Evolutionary conservation across 2,888 invertebrate species (phyloP).

Genomic region (Venustoraphidia nigricollis): DNA sequence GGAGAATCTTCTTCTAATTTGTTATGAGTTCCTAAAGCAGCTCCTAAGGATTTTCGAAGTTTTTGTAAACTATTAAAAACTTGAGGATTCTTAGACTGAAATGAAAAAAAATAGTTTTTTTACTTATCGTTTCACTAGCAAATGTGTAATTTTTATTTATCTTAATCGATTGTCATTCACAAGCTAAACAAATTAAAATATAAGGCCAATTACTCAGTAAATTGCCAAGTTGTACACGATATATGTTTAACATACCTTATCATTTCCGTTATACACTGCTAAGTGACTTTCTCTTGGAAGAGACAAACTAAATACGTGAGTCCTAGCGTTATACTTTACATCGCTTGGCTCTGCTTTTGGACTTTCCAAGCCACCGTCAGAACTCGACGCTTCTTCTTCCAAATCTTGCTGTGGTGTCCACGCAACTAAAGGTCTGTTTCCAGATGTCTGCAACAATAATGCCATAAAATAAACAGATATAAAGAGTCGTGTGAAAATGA

Average conservation of each 20-base stretch:
- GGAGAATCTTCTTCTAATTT: constrained; percentile 29
- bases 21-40: constrained; percentile 34
- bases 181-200: too few species aligned
- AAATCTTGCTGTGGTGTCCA: constrained; percentile 84
- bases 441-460: too few species aligned
- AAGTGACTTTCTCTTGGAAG: constrained; percentile 49
- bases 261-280: constrained; percentile 21
- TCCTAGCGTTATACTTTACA: constrained; percentile 4
- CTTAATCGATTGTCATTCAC: neutral
- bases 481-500: too few species aligned
- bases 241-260: constrained; percentile 18
- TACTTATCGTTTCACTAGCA: neutral
- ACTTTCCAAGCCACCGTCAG: constrained; percentile 7
- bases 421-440: constrained; percentile 21
- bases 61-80: constrained; percentile 54
- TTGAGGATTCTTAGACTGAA: constrained; percentile 20
- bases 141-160: too few species aligned
- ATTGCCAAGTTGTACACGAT: too few species aligned
- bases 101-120: constrained; percentile 3
- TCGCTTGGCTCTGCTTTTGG: constrained; percentile 10
- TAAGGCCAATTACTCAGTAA: too few species aligned
- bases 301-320: constrained; percentile 60
- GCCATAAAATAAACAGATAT: too few species aligned
- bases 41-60: constrained; percentile 39
- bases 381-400: constrained; percentile 37